These are phyloP conservation scores for Manis javanica DNA, from an alignment of 2,797 vertebrate species.

Conservation along the genomic window DNA sequence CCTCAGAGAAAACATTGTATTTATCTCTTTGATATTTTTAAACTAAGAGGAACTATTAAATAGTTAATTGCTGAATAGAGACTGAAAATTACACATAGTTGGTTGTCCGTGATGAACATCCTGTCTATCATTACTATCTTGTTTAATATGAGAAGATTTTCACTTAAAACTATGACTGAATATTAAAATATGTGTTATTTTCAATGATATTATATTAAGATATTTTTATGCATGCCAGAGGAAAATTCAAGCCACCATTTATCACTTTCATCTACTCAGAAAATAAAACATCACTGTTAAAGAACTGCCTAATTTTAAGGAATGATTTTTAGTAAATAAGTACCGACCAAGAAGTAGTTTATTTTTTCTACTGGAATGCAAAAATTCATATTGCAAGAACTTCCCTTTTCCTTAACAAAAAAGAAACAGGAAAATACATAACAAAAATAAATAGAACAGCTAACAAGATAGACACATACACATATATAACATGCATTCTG, in stretches of 20 bases:
- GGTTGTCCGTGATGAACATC: not conserved
- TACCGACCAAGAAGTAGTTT: not conserved
- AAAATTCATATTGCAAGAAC: not conserved
- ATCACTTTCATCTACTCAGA: not conserved
- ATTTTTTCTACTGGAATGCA: not conserved
- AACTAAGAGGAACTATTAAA: constrained; percentile 5
- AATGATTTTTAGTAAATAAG: not conserved
- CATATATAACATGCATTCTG: not conserved
- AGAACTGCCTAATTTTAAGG: not conserved
- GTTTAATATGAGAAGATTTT: constrained; percentile 5
- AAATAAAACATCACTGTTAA: constrained; percentile 11
- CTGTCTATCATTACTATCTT: not conserved
- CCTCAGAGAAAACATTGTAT: not conserved
- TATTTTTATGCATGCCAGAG: not conserved
- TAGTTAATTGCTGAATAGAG: not conserved
- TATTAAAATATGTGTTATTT: not conserved
- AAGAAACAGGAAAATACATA: not conserved
- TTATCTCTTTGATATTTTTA: not conserved
- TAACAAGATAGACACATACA: not conserved
- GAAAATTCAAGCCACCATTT: not conserved
- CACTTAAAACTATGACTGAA: not conserved
- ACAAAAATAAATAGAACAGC: not conserved
- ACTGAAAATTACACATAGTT: not conserved
- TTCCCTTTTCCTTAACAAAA: not conserved
- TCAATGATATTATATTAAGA: not conserved